Conservation (phyloP, 2,888 invertebrate genomes). For the Entomobrya multifasciata region DNA sequence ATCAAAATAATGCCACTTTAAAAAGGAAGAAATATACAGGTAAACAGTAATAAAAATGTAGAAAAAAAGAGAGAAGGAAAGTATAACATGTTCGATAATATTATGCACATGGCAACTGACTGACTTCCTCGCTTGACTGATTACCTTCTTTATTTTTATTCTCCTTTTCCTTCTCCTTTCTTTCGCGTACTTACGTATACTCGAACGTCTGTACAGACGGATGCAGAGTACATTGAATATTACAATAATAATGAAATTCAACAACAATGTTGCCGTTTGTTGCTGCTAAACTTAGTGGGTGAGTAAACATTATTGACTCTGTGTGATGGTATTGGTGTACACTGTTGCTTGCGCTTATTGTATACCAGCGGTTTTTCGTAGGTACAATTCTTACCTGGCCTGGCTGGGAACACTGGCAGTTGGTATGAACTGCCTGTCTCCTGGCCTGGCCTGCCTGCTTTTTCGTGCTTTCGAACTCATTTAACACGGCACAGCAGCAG, state of each 20-base stretch:
- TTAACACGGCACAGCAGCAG: conserved; percentile 41
- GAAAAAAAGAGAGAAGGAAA: conserved; percentile 2
- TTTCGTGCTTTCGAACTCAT: conserved; percentile 29
- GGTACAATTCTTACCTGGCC: not conserved
- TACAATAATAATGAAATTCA: not conserved
- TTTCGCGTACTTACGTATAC: not conserved
- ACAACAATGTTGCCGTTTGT: conserved; percentile 1
- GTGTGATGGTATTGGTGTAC: not conserved
- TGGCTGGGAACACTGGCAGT: conserved; percentile 14
- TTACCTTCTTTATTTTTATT: conserved; percentile 52
- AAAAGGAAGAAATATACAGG: not conserved
- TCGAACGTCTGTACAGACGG: not conserved
- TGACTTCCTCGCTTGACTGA: conserved; percentile 66
- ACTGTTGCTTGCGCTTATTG: conserved; percentile 51
- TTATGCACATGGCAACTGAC: conserved; percentile 50
- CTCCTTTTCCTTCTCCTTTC: conserved; percentile 1
- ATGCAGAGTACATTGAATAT: conserved; percentile 13
- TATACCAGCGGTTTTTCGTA: conserved; percentile 1
- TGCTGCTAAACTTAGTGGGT: conserved; percentile 24
- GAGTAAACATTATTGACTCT: conserved; percentile 20
- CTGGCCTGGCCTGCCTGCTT: conserved; percentile 22
- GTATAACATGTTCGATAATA: not conserved
- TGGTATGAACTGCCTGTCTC: conserved; percentile 60
- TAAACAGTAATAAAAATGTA: not conserved
- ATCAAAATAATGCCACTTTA: not conserved